Base-by-base conservation (phyloP, 1,140 invertebrate genomes). In the Bombus soroeensis region DNA sequence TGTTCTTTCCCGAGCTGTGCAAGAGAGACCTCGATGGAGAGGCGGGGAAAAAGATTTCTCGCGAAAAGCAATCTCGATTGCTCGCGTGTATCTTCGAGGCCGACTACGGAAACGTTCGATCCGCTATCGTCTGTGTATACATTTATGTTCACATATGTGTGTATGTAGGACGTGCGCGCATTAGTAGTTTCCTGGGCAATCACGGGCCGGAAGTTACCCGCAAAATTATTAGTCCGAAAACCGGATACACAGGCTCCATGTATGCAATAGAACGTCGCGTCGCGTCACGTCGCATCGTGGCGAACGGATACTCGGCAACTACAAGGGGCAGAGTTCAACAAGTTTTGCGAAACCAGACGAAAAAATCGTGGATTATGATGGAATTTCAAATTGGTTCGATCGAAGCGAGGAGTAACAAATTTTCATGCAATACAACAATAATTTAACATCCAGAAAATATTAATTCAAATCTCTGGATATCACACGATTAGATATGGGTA, bases 121-220 rank as follows among this genome's bases (percentile, higher is more conserved):
- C 80, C 34, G 53, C 47, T 25, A 62, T 39, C 41, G 59, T 73
- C n/a, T 10, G 47, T 74, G 37, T 39, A 12, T 22, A 25, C 43
- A n/a, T 25, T 22, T 25, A 2, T 32, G 57, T n/a, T 22, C 41
- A 9, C 37, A n/a, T 62, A 37, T 18, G 32, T 57, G 22, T 57
- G 39, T 71, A 89, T 87, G 75, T 87, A 82, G 89, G 73, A 82
- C 85, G 85, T 81, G 68, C 66, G 73, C 71, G 81, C 82, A 90
- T 86, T 88, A 86, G 32, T 83, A 88, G 91, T 88, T 92, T 93
- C 92, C 91, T 71, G 73, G 88, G 92, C 89, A 93, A 94, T 94
- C 92, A 90, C 70, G 89, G 88, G 66, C 90, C 89, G 93, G 93
- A 93, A 93, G 93, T 93, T 93, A 85, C 43, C 88, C 87, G 85